Conservation (phyloP, 1,140 invertebrate species). For the Habropoda laboriosa region DNA sequence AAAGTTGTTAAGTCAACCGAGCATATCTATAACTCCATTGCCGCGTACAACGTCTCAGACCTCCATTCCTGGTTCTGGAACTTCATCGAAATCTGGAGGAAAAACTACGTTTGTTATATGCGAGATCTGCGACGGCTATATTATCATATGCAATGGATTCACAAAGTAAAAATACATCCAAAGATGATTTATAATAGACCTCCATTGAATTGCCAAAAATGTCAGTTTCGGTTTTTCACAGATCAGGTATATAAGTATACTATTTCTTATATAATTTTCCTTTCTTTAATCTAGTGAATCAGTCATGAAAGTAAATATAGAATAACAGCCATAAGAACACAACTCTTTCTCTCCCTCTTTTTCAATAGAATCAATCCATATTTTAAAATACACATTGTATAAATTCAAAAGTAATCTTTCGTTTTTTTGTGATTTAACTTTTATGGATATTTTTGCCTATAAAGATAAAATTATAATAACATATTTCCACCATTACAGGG, state of each 20-base stretch:
- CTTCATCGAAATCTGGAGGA: slow-evolving; percentile 80
- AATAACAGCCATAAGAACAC: background rate
- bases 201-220: slow-evolving; percentile 97
- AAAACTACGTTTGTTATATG: slow-evolving; percentile 95
- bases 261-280: background rate
- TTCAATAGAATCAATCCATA: no score
- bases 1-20: slow-evolving; percentile 88
- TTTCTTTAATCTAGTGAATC: no score
- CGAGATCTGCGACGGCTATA: slow-evolving; percentile 97
- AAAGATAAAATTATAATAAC: background rate
- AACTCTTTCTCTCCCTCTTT: no score
- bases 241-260: slow-evolving; percentile 82
- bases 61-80: slow-evolving; percentile 78
- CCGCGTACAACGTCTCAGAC: slow-evolving; percentile 85
- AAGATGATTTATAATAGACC: slow-evolving; percentile 98
- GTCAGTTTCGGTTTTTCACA: slow-evolving; percentile 93
- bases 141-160: slow-evolving; percentile 98
- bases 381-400: background rate
- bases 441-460: background rate
- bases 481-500: slow-evolving; percentile 83
- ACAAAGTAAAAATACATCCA: slow-evolving; percentile 97
- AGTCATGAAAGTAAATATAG: background rate
- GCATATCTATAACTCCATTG: slow-evolving; percentile 95
- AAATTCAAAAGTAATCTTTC: background rate
- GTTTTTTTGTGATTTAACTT: background rate